phyloP scores from a whole-genome alignment of 2,888 invertebrate genomes.

The Cosmia pyralina region DNA sequence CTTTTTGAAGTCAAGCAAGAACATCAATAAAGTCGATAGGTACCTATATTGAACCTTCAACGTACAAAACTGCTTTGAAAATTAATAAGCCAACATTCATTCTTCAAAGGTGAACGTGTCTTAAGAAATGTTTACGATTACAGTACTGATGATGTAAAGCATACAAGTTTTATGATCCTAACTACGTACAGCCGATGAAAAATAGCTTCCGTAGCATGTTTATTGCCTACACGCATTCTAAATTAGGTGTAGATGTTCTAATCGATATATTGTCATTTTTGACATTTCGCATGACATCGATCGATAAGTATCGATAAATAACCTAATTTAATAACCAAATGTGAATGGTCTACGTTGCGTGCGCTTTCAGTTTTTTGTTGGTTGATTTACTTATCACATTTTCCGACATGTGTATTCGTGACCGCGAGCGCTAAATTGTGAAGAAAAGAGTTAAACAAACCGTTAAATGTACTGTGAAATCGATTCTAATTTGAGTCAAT shows the following conservation, averaged over 20 bases:
- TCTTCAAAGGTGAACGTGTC: conserved; percentile 29
- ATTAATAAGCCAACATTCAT: conserved; percentile 25
- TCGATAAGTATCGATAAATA: conserved; percentile 19
- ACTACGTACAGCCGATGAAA: conserved; percentile 24
- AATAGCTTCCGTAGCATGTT: conserved; percentile 34
- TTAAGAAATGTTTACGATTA: conserved; percentile 38
- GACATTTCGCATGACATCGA: conserved; percentile 19
- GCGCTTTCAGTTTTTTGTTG: conserved; percentile 32
- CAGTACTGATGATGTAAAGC: conserved; percentile 17
- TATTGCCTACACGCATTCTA: not conserved
- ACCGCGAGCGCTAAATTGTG: conserved; percentile 12
- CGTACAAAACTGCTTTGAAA: not conserved
- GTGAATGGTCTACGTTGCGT: conserved; percentile 33
- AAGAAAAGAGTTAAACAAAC: conserved; percentile 16
- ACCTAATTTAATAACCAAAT: conserved; percentile 7
- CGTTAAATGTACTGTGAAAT: conserved; percentile 15
- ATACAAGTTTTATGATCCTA: conserved; percentile 38
- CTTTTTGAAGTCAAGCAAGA: conserved; percentile 32
- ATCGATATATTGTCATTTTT: conserved; percentile 25
- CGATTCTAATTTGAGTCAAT: not conserved
- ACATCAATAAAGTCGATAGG: conserved; percentile 3
- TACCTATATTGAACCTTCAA: not conserved
- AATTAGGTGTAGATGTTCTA: not conserved
- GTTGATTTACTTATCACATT: conserved; percentile 45
- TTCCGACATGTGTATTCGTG: conserved; percentile 39